phyloP scores from a whole-genome alignment of 2,113 vertebrate genomes.

The Meles meles region DNA sequence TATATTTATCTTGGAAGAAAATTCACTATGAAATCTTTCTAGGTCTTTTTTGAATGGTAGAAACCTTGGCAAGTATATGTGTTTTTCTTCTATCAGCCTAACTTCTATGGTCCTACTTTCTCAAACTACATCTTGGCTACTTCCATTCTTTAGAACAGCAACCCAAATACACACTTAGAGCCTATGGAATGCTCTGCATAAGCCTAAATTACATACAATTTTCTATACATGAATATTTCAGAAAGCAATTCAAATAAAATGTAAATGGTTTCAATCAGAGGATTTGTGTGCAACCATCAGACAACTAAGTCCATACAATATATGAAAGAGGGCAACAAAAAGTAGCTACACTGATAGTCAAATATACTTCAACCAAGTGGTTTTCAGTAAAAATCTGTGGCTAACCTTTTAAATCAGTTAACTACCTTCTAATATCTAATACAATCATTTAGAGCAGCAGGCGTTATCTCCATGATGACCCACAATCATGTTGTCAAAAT shows the following conservation, averaged over 20 bases:
- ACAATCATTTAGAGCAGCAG: not conserved
- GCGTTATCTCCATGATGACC: not conserved
- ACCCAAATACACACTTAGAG: not conserved
- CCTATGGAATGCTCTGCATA: not conserved
- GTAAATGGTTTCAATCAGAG: not conserved
- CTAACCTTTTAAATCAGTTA: not conserved
- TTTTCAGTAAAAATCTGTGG: not conserved
- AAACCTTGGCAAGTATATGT: not conserved
- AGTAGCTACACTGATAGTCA: not conserved
- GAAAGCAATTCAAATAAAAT: constrained; percentile 52
- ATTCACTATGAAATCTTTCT: not conserved
- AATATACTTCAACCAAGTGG: not conserved
- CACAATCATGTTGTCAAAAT: constrained; percentile 17
- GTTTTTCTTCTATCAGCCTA: not conserved
- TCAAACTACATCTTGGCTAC: not conserved
- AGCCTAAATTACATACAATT: not conserved
- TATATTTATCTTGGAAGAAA: not conserved
- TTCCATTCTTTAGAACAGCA: not conserved
- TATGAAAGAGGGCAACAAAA: not conserved
- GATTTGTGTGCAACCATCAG: not conserved
- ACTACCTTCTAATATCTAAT: not conserved
- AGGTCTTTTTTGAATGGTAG: not conserved
- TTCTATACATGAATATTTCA: not conserved
- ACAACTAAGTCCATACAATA: not conserved
- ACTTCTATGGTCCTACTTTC: not conserved